Percentiles rank a stretch among this genome's conserved stretches.
Conservation (phyloP, 2,113 vertebrate species). For the Lichenostomus cassidix region DNA sequence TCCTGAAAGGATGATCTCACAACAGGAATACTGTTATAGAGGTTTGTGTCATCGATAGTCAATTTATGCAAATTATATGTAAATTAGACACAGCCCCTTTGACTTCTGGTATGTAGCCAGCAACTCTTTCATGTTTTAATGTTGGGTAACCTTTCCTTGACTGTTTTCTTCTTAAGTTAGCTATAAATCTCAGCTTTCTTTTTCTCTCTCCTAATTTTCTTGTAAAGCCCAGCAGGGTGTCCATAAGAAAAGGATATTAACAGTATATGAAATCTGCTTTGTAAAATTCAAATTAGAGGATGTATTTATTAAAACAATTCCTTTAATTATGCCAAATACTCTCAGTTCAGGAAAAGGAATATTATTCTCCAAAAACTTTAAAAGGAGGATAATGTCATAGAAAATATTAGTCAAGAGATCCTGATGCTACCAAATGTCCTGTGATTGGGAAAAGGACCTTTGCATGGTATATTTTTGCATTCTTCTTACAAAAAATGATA, state of each 20-base stretch:
- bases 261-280: not conserved
- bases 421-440: not conserved
- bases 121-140: not conserved
- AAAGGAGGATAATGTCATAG: not conserved
- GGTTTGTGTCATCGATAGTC: not conserved
- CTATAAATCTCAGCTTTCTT: conserved; percentile 11
- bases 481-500: not conserved
- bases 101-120: conserved; percentile 16
- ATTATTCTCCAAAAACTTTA: not conserved
- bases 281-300: not conserved
- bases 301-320: not conserved
- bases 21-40: not conserved
- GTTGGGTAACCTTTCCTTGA: not conserved
- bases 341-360: not conserved
- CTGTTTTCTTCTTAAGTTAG: conserved; percentile 22
- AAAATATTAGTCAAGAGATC: not conserved
- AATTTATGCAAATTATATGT: conserved; percentile 27
- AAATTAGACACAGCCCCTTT: not conserved
- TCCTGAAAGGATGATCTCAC: not conserved
- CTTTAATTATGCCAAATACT: not conserved
- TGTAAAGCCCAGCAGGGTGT: not conserved
- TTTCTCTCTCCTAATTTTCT: not conserved
- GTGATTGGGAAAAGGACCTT: not conserved
- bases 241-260: not conserved
- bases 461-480: not conserved